phyloP scores from a whole-genome alignment of 2,113 vertebrate genomes.

The Coreoperca whiteheadi region DNA sequence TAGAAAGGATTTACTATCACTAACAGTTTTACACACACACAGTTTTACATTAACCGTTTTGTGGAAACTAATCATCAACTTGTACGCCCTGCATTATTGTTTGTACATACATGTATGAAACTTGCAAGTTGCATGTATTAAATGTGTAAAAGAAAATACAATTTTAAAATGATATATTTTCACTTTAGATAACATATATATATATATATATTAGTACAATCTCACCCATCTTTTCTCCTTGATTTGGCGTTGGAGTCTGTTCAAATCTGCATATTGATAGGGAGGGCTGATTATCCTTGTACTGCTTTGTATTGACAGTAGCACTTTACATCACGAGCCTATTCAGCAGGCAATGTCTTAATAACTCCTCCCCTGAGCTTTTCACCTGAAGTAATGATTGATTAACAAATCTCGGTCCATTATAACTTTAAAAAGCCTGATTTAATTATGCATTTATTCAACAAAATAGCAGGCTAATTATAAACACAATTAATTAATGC shows the following conservation, averaged over 20 bases:
- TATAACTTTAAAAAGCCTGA: conserved; percentile 21
- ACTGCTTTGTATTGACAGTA: conserved; percentile 20
- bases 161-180: too few relatives aligned
- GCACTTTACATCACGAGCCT: conserved; percentile 15
- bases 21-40: conserved; percentile 5
- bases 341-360: conserved; percentile 39
- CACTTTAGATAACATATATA: too few relatives aligned
- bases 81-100: background rate
- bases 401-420: conserved; percentile 36
- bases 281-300: conserved; percentile 18
- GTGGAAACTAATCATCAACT: conserved; percentile 2
- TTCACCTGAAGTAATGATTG: conserved; percentile 32
- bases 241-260: background rate
- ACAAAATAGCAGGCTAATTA: conserved; percentile 31
- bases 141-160: background rate
- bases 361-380: conserved; percentile 56
- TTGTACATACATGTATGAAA: background rate
- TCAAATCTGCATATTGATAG: conserved; percentile 31
- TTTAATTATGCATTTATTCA: conserved; percentile 51
- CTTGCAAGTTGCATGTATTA: background rate
- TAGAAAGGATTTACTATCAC: background rate
- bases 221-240: background rate
- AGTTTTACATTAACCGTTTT: conserved; percentile 4
- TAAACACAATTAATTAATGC: conserved; percentile 32
- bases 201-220: background rate